phyloP scores from a whole-genome alignment of 2,888 invertebrate genomes.

The Chrysodeixis includens region DNA sequence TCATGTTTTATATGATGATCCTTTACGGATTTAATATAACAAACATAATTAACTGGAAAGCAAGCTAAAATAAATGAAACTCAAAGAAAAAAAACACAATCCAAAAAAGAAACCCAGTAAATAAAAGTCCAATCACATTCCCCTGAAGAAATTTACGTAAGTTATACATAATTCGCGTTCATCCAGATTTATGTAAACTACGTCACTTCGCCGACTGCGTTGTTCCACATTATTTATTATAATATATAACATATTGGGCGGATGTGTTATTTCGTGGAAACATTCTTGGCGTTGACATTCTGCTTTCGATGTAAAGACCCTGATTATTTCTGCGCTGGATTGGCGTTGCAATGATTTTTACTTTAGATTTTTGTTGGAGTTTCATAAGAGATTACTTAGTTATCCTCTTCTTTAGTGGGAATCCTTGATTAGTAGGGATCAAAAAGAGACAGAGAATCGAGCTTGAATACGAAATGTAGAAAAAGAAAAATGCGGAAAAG shows the following conservation, averaged over 20 bases:
- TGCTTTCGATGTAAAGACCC: slow-evolving; percentile 66
- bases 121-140: not conserved
- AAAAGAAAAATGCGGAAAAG: no score
- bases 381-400: not conserved
- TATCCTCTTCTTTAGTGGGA: no score
- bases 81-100: not conserved
- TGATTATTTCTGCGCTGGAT: slow-evolving; percentile 71
- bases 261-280: slow-evolving; percentile 75
- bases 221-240: slow-evolving; percentile 52
- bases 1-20: no score
- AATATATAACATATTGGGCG: slow-evolving; percentile 60
- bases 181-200: slow-evolving; percentile 41
- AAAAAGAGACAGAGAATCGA: no score
- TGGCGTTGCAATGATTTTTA: slow-evolving; percentile 49
- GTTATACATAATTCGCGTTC: slow-evolving; percentile 24
- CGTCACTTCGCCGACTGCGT: slow-evolving; percentile 43
- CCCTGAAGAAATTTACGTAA: slow-evolving; percentile 19
- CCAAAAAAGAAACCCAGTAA: not conserved
- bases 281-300: slow-evolving; percentile 80
- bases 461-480: no score
- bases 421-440: no score
- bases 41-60: no score
- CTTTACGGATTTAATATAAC: no score
- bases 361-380: slow-evolving; percentile 23
- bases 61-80: no score